Base-by-base conservation (phyloP, 2,113 vertebrate genomes). In the Cololabis saira region DNA sequence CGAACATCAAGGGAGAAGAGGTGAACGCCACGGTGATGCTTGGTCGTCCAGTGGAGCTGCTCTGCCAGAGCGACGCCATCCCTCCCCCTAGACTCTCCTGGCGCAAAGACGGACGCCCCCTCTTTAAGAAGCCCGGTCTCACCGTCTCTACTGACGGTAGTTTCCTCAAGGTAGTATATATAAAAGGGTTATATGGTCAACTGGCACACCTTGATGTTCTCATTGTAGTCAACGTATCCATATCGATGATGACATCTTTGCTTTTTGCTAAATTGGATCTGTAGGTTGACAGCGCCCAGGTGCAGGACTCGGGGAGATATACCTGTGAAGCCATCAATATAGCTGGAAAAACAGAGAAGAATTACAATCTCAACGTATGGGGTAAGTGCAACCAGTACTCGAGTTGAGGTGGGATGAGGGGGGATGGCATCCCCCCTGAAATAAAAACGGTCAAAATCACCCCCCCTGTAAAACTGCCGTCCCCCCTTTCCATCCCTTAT, bases 341-440 rank as follows among this genome's bases (percentile, higher is more conserved):
- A 51, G 98, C 97, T 55, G 98, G 98, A 15, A 99, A 97, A 91
- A 97, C 93, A 0, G 95, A 97, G 80, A 99, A 96, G 88, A 96
- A 97, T 85, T 99, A 96, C 71, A 99, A 98, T 80, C 94, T 99
- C 56, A 98, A 97, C 59, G 90, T 99, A 37, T 97, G 94, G 97
- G 96, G 98, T 99, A 87, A 95, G 96, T 82, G n/a, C n/a, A n/a
- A n/a, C n/a, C n/a, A n/a, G n/a, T n/a, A n/a, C n/a, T n/a, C n/a
- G n/a, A n/a, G n/a, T n/a, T n/a, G n/a, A n/a, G n/a, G n/a, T n/a
- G n/a, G n/a, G n/a, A n/a, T n/a, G n/a, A n/a, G n/a, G n/a, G n/a
- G n/a, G n/a, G n/a, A n/a, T n/a, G n/a, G n/a, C n/a, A n/a, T n/a
- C n/a, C n/a, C n/a, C n/a, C n/a, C n/a, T n/a, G n/a, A n/a, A n/a